phyloP scores from a whole-genome alignment of 2,888 invertebrate species.

The Leistus spinibarbis region DNA sequence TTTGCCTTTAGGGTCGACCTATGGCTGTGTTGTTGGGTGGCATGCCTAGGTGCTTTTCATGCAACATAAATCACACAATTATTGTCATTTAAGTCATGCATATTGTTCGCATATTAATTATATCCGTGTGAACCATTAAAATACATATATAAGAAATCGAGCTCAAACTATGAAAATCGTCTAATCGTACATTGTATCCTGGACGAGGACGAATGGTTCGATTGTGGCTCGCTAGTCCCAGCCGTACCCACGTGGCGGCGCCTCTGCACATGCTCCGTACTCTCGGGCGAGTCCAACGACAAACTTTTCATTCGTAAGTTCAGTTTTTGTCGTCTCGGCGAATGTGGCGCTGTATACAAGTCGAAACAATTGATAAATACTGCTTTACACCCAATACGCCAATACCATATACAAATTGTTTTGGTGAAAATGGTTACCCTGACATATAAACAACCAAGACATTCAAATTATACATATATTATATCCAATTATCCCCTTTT shows the following conservation, averaged over 20 bases:
- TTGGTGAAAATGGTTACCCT: too few relatives aligned
- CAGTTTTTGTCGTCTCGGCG: conserved; percentile 93
- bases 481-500: too few relatives aligned
- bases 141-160: background rate
- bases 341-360: conserved; percentile 79
- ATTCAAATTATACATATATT: too few relatives aligned
- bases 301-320: conserved; percentile 98
- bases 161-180: background rate
- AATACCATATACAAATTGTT: too few relatives aligned
- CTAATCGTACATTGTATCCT: conserved; percentile 65
- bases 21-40: conserved; percentile 50
- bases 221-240: conserved; percentile 56
- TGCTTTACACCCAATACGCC: too few relatives aligned
- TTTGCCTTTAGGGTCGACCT: conserved; percentile 53
- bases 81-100: too few relatives aligned
- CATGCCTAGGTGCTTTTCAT: conserved; percentile 51
- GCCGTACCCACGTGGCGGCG: conserved; percentile 63
- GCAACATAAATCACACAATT: conserved; percentile 31
- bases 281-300: conserved; percentile 95
- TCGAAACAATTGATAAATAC: background rate
- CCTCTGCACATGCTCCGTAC: conserved; percentile 80
- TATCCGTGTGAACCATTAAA: too few relatives aligned
- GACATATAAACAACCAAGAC: too few relatives aligned
- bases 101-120: too few relatives aligned
- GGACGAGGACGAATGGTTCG: conserved; percentile 64